Evolutionary conservation across 2,113 vertebrate genomes (phyloP).

Genomic region (Plectropomus leopardus): DNA sequence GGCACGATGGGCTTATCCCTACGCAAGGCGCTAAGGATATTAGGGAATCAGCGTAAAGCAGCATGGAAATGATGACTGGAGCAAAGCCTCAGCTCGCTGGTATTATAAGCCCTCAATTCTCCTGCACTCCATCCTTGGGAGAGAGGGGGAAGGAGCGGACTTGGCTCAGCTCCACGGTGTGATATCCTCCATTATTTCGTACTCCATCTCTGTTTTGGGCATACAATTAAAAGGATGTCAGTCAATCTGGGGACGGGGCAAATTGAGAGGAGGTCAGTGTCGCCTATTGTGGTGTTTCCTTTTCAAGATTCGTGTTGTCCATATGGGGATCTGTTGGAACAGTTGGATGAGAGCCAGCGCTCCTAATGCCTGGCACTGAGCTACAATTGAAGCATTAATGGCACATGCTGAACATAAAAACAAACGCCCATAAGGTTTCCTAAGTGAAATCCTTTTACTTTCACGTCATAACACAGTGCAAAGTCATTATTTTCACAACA

Average conservation of each 20-base stretch:
- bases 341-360: slow-evolving; percentile 54
- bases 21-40: slow-evolving; percentile 85
- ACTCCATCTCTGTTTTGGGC: slow-evolving; percentile 63
- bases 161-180: slow-evolving; percentile 69
- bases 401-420: slow-evolving; percentile 48
- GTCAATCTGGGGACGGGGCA: slow-evolving; percentile 51
- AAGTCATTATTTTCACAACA: slow-evolving; percentile 10
- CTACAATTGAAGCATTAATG: slow-evolving; percentile 26
- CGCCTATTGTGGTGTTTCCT: slow-evolving; percentile 49
- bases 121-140: slow-evolving; percentile 71
- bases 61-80: slow-evolving; percentile 86
- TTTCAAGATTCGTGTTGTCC: slow-evolving; percentile 47
- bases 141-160: slow-evolving; percentile 45
- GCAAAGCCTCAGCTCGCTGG: slow-evolving; percentile 76
- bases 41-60: slow-evolving; percentile 86
- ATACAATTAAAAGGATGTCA: slow-evolving; percentile 67
- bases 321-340: slow-evolving; percentile 48
- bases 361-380: slow-evolving; percentile 38
- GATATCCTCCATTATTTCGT: slow-evolving; percentile 73
- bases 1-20: slow-evolving; percentile 84
- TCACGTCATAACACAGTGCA: background rate
- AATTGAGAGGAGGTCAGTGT: slow-evolving; percentile 58
- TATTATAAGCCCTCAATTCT: slow-evolving; percentile 80
- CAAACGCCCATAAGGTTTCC: slow-evolving; percentile 49
- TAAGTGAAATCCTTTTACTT: slow-evolving; percentile 37